These are phyloP conservation scores for Mus musculus DNA, from an alignment of 2,113 vertebrate genomes.

Conservation along the genomic window GRCm39 chr13:69914501-69915000, in stretches of 20 bases:
- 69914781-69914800: rapidly evolving
- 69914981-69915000: background rate
- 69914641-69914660: rapidly evolving
- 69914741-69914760: too few relatives aligned
- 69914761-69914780: background rate
- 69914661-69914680: rapidly evolving
- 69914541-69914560: background rate
- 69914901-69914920: background rate
- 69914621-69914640: background rate
- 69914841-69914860: rapidly evolving
- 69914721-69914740: background rate
- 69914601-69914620: too few relatives aligned
- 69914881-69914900: background rate
- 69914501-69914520: rapidly evolving
- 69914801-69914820: rapidly evolving
- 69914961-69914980: background rate
- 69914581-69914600: rapidly evolving
- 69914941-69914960: too few relatives aligned
- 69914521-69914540: rapidly evolving
- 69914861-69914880: rapidly evolving
- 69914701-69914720: background rate
- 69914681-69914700: rapidly evolving
- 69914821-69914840: background rate
- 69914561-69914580: background rate
- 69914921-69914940: background rate